Evolutionary conservation across 2,797 vertebrate species (phyloP).

Genomic region (Neosalanx taihuensis): DNA sequence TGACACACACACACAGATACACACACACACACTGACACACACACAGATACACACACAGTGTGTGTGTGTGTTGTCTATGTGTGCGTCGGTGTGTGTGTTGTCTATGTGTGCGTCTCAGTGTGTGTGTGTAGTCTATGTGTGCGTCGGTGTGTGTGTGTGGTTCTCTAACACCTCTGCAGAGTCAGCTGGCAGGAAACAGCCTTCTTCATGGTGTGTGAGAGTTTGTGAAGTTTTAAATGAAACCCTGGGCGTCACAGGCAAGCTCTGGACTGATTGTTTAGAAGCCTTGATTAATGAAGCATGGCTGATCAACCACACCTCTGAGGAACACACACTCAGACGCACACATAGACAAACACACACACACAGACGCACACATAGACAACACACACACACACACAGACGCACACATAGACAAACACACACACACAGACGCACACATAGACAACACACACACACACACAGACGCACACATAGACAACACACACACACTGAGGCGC

Average conservation of each 20-base stretch:
- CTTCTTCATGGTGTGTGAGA: conserved; percentile 1
- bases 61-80: no score
- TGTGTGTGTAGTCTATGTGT: no score
- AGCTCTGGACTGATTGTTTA: conserved; percentile 25
- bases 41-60: no score
- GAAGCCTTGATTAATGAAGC: conserved; percentile 36
- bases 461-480: no score
- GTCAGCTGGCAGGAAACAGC: conserved; percentile 16
- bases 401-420: no score
- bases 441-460: not conserved
- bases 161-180: conserved; percentile 10
- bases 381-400: no score
- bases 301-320: conserved; percentile 28
- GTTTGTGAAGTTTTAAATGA: conserved; percentile 22
- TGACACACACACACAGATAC: not conserved
- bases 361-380: no score
- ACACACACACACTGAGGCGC: no score
- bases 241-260: conserved; percentile 21
- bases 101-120: no score
- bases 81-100: no score
- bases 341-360: no score
- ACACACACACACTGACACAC: not conserved
- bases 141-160: no score
- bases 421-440: not conserved
- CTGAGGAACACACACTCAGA: not conserved